Evolutionary conservation across 2,113 vertebrate genomes (phyloP).

Genomic region (Austrofundulus limnaeus): DNA sequence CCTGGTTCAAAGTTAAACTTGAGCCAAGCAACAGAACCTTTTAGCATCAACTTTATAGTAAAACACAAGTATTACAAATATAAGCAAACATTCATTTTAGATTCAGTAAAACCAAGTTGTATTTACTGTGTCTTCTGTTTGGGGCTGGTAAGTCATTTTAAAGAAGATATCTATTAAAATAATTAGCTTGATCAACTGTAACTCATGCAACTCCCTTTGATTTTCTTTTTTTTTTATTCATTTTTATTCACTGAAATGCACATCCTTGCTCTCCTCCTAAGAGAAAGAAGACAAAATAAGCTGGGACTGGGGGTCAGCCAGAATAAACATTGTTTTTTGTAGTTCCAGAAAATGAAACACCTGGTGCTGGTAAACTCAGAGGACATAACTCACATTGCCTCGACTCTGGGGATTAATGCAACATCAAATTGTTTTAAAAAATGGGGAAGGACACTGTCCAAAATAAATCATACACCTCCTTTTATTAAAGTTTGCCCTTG

Average conservation of each 20-base stretch:
- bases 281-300: conserved; percentile 59
- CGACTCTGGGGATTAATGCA: conserved; percentile 71
- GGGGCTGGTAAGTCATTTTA: too few species aligned
- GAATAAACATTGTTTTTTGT: conserved; percentile 73
- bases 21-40: too few species aligned
- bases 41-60: too few species aligned
- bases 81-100: too few species aligned
- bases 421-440: conserved; percentile 73
- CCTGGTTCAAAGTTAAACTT: too few species aligned
- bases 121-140: too few species aligned
- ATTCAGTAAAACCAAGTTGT: too few species aligned
- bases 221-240: not conserved
- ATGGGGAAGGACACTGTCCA: conserved; percentile 57
- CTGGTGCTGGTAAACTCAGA: conserved; percentile 72
- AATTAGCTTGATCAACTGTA: conserved; percentile 30
- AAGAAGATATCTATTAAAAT: conserved; percentile 3
- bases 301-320: conserved; percentile 64
- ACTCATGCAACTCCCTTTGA: conserved; percentile 29
- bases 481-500: conserved; percentile 70
- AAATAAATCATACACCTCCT: conserved; percentile 67
- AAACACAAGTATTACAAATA: too few species aligned
- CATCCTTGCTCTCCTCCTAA: conserved; percentile 20
- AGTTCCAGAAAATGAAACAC: conserved; percentile 78
- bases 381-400: conserved; percentile 65
- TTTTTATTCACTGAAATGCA: conserved; percentile 17